phyloP scores from a whole-genome alignment of 2,888 invertebrate genomes.

The Petrolisthes cinctipes region DNA sequence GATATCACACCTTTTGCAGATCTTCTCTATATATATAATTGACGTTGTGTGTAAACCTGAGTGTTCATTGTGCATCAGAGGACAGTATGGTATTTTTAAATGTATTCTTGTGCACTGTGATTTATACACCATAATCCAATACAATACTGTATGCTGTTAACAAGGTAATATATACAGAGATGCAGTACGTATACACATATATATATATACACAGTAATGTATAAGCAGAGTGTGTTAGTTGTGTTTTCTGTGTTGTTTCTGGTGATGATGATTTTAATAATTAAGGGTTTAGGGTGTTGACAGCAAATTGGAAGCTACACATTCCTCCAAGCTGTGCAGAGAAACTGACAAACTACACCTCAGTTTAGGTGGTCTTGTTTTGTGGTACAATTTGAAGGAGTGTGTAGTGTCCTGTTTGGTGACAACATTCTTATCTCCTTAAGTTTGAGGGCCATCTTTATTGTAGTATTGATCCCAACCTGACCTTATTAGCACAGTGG shows the following conservation, averaged over 20 bases:
- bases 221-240: constrained; percentile 32
- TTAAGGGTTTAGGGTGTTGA: too few relatives aligned
- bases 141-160: constrained; percentile 30
- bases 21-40: constrained; percentile 33
- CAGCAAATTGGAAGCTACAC: background rate
- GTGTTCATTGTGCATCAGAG: constrained; percentile 49
- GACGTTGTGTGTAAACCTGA: constrained; percentile 59
- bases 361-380: too few relatives aligned
- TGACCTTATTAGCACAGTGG: background rate
- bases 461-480: constrained; percentile 18
- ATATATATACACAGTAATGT: background rate
- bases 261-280: background rate
- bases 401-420: too few relatives aligned
- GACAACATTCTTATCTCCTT: constrained; percentile 4
- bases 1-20: background rate
- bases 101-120: constrained; percentile 54
- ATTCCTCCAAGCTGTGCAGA: too few relatives aligned
- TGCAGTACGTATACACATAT: too few relatives aligned
- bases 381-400: too few relatives aligned
- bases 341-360: too few relatives aligned
- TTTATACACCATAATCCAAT: background rate
- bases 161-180: constrained; percentile 30
- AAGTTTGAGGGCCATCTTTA: constrained; percentile 21
- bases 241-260: constrained; percentile 25
- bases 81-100: constrained; percentile 32